phyloP scores from a whole-genome alignment of 2,113 vertebrate genomes.

The Terrapene triunguis region DNA sequence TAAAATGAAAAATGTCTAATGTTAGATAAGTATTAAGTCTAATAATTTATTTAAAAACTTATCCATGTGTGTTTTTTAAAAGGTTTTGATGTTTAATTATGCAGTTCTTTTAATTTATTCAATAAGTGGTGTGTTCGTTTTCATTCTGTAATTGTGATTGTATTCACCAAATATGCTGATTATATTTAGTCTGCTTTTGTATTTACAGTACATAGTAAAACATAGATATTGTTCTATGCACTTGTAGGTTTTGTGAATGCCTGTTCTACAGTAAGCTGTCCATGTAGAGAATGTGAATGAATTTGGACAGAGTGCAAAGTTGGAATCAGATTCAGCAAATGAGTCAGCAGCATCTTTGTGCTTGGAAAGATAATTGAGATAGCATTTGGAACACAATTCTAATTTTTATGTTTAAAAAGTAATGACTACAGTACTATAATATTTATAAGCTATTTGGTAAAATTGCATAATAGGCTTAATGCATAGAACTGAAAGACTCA shows the following conservation, averaged over 20 bases:
- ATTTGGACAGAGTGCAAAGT: not conserved
- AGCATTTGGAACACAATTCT: not conserved
- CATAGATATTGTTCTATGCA: rapidly evolving
- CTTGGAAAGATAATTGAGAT: not conserved
- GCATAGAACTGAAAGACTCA: not conserved
- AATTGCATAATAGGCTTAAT: not conserved
- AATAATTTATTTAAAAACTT: not conserved
- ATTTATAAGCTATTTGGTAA: not conserved
- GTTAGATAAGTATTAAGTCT: not conserved
- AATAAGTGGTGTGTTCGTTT: not conserved
- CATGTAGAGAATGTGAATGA: not conserved
- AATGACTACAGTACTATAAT: not conserved
- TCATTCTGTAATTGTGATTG: not conserved
- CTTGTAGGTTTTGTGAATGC: not conserved
- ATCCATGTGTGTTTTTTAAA: not conserved
- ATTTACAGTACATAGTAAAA: not conserved
- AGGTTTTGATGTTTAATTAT: not conserved
- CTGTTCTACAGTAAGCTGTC: not conserved
- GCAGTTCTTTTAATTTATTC: not conserved
- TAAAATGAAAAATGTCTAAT: not conserved
- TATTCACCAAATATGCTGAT: not conserved
- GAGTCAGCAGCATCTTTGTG: not conserved
- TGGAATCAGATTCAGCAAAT: not conserved
- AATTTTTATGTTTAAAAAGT: not conserved
- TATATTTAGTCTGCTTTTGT: not conserved